phyloP scores from a whole-genome alignment of 30 jellyfish, hydroid and myxozoan genomes.

The Cassiopea xamachana region DNA sequence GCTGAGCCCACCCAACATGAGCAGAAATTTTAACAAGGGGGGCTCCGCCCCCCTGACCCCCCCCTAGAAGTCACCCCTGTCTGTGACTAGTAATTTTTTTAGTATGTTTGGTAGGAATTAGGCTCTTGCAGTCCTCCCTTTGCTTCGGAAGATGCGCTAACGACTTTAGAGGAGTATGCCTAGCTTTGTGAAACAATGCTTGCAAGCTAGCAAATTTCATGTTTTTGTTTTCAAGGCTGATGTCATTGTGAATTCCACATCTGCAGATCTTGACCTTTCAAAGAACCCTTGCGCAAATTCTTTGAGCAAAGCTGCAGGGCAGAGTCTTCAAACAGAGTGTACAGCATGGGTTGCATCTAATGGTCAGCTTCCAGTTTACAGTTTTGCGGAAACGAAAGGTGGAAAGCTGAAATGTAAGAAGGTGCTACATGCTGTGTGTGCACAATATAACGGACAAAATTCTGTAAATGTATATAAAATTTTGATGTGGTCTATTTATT shows the following conservation, averaged over 20 bases:
- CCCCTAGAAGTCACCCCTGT: too few relatives aligned
- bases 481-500: too few relatives aligned
- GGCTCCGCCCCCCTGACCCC: too few relatives aligned
- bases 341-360: not conserved
- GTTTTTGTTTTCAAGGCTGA: slow-evolving; percentile 25
- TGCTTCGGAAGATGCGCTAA: too few relatives aligned
- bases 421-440: slow-evolving; percentile 60
- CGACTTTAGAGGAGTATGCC: too few relatives aligned
- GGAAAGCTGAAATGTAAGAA: slow-evolving; percentile 23
- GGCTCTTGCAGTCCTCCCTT: too few relatives aligned
- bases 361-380: slow-evolving; percentile 14
- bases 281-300: slow-evolving; percentile 51
- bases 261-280: slow-evolving; percentile 44
- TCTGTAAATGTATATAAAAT: slow-evolving; percentile 13
- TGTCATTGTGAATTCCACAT: slow-evolving; percentile 50
- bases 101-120: too few relatives aligned
- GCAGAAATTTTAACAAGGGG: too few relatives aligned
- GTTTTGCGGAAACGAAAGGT: slow-evolving; percentile 24
- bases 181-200: too few relatives aligned
- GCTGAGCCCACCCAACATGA: too few relatives aligned
- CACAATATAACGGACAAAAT: slow-evolving; percentile 16
- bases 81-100: too few relatives aligned
- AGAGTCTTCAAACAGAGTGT: slow-evolving; percentile 21
- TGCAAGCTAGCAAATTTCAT: too few relatives aligned
- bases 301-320: slow-evolving; percentile 57